Conservation (phyloP, 1,140 invertebrate species). For the Drosophila funebris region DNA sequence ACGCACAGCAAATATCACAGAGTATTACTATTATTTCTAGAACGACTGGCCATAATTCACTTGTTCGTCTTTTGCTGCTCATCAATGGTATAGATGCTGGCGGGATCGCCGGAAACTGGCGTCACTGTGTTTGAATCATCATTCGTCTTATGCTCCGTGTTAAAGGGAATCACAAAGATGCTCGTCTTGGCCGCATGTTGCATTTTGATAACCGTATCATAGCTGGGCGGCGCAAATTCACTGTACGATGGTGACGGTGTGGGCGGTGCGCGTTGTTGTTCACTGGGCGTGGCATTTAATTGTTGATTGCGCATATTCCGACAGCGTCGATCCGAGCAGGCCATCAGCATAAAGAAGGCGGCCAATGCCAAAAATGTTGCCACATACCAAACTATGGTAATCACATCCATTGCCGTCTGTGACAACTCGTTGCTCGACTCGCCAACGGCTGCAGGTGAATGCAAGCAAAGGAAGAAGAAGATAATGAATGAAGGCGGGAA, state of each 20-base stretch:
- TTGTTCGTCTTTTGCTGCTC: constrained; percentile 61
- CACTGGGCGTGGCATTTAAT: constrained; percentile 31
- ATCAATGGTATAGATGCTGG: constrained; percentile 72
- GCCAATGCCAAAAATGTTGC: constrained; percentile 79
- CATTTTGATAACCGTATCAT: constrained; percentile 81
- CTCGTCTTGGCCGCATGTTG: constrained; percentile 73
- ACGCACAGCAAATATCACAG: constrained; percentile 72
- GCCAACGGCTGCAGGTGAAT: constrained; percentile 45
- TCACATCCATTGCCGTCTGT: constrained; percentile 83
- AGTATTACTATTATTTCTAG: constrained; percentile 30
- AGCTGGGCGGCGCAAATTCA: constrained; percentile 81
- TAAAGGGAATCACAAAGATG: constrained; percentile 79
- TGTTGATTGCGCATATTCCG: constrained; percentile 47
- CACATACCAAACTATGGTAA: constrained; percentile 83
- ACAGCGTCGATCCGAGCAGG: constrained; percentile 77
- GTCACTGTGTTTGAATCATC: constrained; percentile 18
- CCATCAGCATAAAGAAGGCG: constrained; percentile 82
- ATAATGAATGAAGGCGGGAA: constrained; percentile 8
- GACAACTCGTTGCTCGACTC: constrained; percentile 70
- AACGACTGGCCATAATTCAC: neutral
- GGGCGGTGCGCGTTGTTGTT: constrained; percentile 63
- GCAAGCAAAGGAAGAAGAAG: too few relatives aligned
- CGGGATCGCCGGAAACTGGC: constrained; percentile 13
- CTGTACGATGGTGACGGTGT: constrained; percentile 82
- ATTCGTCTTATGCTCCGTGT: constrained; percentile 41